Evolutionary conservation across 1,140 invertebrate genomes (phyloP).

Genomic region (Anoplophora glabripennis): DNA sequence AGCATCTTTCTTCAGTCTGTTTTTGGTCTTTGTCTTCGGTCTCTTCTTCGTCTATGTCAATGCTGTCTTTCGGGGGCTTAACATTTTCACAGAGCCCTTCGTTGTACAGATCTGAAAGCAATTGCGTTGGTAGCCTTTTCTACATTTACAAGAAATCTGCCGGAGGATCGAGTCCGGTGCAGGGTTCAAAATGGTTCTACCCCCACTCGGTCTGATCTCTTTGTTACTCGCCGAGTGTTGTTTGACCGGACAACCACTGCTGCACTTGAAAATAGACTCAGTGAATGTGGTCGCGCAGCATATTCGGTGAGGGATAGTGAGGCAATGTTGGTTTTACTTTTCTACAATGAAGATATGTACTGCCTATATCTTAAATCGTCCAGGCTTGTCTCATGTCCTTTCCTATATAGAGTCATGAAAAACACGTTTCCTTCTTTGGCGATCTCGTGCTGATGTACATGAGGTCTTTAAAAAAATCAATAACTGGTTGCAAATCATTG

Average conservation of each 20-base stretch:
- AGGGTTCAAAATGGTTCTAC: conserved; percentile 2
- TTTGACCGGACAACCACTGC: conserved; percentile 7
- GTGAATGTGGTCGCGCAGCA: conserved; percentile 2
- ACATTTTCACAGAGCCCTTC: not conserved
- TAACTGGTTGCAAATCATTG: conserved; percentile 2
- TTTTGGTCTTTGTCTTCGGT: not conserved
- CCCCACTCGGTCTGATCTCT: not conserved
- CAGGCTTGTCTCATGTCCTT: conserved; percentile 5
- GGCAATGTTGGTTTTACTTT: conserved; percentile 5
- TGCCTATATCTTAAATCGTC: conserved; percentile 4
- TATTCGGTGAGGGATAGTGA: not conserved
- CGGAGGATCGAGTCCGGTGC: conserved; percentile 7
- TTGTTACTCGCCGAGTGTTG: conserved; percentile 8
- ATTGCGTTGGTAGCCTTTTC: conserved; percentile 1
- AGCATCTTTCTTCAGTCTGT: not conserved
- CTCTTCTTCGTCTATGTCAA: not conserved
- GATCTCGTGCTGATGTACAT: conserved; percentile 1
- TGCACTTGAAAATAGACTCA: conserved; percentile 4
- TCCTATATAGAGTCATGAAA: conserved; percentile 2
- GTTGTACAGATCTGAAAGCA: conserved; percentile 8
- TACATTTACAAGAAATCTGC: conserved; percentile 1
- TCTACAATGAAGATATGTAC: conserved; percentile 1
- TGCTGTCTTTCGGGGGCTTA: not conserved
- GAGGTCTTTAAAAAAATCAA: conserved; percentile 8
- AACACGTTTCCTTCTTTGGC: conserved; percentile 5